Base-by-base conservation (phyloP, 1,140 invertebrate genomes). In the Heliconius congener region DNA sequence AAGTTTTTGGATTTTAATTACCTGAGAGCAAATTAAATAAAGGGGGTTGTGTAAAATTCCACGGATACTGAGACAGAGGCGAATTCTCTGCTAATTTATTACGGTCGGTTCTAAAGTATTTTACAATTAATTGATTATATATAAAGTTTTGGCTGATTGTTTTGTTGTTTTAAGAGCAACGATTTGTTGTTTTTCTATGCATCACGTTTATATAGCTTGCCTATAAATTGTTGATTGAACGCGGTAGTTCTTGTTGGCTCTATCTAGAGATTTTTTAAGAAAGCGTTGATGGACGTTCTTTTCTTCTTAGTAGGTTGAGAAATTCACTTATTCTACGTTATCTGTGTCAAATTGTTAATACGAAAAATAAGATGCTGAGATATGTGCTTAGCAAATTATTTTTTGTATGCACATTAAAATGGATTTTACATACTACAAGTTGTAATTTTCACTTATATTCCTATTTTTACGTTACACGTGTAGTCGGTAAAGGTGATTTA, bases 1-100 rank as follows among this genome's bases (percentile, higher is more conserved):
- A 92, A 92, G 85, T 91, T 92, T 91, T 90, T 88, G 86, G 88
- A 90, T 91, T 92, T 92, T 91, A 91, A 91, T 92, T 90, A 91
- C 88, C 88, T 89, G 86, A 86, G 84, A 86, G 87, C 87, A 85
- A 92, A 92, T 91, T 92, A 92, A 92, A 91, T 90, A 88, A 90
- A 66, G 82, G 83, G 85, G 84, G 74, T 75, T 83, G 84, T 76
- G 78, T 76, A 57, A 82, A 81, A 85, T 85, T 85, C 84, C 84
- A 73, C 71, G 83, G 73, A 77, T 78, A 76, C 81, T 80, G 76
- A 82, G 83, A 85, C 83, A 60, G 76, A 42, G 71, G 78, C 78
- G 78, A 73, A 55, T 78, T 23, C 81, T 75, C 79, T 80, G 76
- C 81, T 84, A 85, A 88, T 88, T 85, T 84, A 85, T 84, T 82